Evolutionary conservation across 2,797 vertebrate genomes (phyloP).

Genomic region (Alca torda): DNA sequence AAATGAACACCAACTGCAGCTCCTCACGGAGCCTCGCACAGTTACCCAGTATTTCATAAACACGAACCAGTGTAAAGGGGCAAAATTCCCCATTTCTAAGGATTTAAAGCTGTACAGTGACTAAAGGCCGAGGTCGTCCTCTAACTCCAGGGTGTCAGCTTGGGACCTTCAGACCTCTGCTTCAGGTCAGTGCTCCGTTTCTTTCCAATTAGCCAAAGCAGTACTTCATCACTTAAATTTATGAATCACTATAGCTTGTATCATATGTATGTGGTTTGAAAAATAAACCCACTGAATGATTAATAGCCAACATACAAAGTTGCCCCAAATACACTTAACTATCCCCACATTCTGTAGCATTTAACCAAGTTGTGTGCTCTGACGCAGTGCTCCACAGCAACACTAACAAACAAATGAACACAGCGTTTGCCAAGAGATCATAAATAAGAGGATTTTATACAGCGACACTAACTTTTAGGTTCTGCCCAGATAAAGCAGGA

Average conservation of each 20-base stretch:
- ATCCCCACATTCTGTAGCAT: rapidly evolving
- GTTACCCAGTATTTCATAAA: not conserved
- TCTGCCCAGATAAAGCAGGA: not conserved
- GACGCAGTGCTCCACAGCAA: not conserved
- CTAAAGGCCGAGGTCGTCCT: rapidly evolving
- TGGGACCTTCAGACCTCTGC: not conserved
- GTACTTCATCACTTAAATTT: not conserved
- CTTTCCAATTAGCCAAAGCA: not conserved
- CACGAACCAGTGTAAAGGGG: not conserved
- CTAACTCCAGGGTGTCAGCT: not conserved
- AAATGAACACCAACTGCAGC: not conserved
- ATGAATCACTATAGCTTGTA: rapidly evolving
- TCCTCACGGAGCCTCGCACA: rapidly evolving
- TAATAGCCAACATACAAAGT: not conserved
- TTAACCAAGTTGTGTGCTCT: not conserved
- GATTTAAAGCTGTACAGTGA: not conserved
- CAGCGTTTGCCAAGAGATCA: not conserved
- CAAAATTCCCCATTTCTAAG: not conserved
- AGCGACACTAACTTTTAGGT: not conserved
- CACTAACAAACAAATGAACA: not conserved
- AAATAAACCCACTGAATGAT: rapidly evolving
- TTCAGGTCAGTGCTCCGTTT: not conserved
- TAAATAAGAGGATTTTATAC: not conserved
- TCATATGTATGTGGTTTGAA: rapidly evolving
- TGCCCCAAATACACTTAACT: not conserved